A percentile compares a stretch with the other conserved stretches of the same genome.
These are phyloP conservation scores for Botrylloides violaceus DNA, from an alignment of 23 tunicate species.

Conservation along the genomic window DNA sequence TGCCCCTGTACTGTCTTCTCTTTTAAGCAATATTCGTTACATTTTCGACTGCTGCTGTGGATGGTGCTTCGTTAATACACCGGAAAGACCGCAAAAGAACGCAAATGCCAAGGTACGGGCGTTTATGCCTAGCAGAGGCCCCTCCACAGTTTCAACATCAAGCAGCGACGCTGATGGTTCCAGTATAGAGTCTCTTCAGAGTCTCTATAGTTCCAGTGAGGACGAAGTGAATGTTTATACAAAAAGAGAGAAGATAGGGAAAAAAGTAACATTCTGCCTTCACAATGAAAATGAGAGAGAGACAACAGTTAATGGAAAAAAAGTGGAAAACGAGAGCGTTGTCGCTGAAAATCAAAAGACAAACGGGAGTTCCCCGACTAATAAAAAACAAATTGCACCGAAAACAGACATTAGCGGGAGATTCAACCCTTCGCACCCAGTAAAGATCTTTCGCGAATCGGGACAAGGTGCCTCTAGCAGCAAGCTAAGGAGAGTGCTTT, in stretches of 20 bases:
- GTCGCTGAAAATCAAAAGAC: background rate
- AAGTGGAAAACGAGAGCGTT: background rate
- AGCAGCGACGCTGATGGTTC: background rate
- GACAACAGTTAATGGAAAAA: background rate
- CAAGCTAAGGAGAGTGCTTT: background rate
- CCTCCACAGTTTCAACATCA: background rate
- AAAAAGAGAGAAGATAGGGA: background rate
- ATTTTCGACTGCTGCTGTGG: conserved; percentile 5
- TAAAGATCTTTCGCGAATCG: conserved; percentile 12
- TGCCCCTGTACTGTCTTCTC: background rate
- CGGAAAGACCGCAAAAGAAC: conserved; percentile 1
- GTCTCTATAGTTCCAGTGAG: no score
- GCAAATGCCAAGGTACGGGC: background rate
- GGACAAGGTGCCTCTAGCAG: conserved; percentile 3
- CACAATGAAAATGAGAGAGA: background rate
- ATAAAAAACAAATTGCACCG: conserved; percentile 2
- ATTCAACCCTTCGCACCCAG: background rate
- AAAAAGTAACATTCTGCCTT: background rate
- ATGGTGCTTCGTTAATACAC: background rate
- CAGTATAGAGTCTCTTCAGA: no score
- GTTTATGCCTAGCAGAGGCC: conserved; percentile 18
- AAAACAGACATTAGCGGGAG: conserved; percentile 21
- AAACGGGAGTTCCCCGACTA: no score
- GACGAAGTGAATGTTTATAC: conserved; percentile 14
- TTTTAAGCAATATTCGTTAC: background rate